These are phyloP conservation scores for Sipunculus nudus DNA, from an alignment of 2,888 invertebrate genomes.

Conservation along the genomic window DNA sequence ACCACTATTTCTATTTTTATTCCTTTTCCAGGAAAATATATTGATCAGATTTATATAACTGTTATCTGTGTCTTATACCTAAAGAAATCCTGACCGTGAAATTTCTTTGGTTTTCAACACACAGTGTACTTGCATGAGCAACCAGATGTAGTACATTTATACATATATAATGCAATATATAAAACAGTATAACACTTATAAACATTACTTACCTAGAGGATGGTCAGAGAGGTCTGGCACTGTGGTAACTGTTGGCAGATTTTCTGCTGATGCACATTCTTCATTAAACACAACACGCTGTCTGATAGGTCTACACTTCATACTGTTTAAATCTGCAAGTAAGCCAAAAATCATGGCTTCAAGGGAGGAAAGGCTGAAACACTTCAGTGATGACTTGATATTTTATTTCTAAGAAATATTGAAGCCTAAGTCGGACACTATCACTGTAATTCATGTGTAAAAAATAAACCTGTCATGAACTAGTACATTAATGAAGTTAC, in stretches of 20 bases:
- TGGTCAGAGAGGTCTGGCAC: slow-evolving; percentile 45
- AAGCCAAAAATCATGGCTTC: not conserved
- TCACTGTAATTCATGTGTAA: not conserved
- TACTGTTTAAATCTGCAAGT: slow-evolving; percentile 43
- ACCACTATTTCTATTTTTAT: too few relatives aligned
- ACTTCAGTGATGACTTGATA: not conserved
- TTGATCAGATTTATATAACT: too few relatives aligned
- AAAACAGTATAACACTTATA: not conserved
- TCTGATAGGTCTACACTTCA: slow-evolving; percentile 44
- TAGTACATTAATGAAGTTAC: too few relatives aligned
- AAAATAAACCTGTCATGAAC: too few relatives aligned
- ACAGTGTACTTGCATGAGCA: too few relatives aligned
- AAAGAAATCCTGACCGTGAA: too few relatives aligned
- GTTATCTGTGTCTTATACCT: too few relatives aligned
- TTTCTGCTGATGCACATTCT: slow-evolving; percentile 8
- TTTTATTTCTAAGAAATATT: too few relatives aligned
- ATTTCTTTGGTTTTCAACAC: not conserved
- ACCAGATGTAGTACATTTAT: not conserved
- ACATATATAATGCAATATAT: slow-evolving; percentile 22
- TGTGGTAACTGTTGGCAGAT: slow-evolving; percentile 36
- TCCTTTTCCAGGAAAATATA: too few relatives aligned
- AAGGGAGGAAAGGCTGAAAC: too few relatives aligned
- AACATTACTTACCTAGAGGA: slow-evolving; percentile 30
- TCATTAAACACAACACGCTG: slow-evolving; percentile 15
- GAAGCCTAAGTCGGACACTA: too few relatives aligned